Conservation (phyloP, 2,888 invertebrate species). For the Leptinotarsa tumamoca region DNA sequence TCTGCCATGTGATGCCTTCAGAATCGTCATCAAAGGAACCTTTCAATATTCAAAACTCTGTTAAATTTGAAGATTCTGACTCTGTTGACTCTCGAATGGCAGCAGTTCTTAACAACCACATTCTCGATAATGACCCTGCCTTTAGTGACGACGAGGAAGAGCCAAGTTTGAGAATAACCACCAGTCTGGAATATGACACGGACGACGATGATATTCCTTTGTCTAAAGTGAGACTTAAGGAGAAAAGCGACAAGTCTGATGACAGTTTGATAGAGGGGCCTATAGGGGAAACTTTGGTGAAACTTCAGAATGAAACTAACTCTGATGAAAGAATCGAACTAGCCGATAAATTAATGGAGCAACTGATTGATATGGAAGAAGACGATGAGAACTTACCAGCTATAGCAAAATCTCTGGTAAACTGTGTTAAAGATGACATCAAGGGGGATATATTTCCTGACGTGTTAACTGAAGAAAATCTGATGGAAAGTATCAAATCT, state of each 20-base stretch:
- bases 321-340: slow-evolving; percentile 73
- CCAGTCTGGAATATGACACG: slow-evolving; percentile 72
- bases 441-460: slow-evolving; percentile 67
- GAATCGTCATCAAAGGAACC: slow-evolving; percentile 55
- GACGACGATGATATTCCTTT: slow-evolving; percentile 79
- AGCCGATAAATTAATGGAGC: slow-evolving; percentile 64
- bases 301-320: slow-evolving; percentile 71
- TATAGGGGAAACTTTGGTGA: slow-evolving; percentile 70
- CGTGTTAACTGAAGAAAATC: slow-evolving; percentile 71
- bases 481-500: slow-evolving; percentile 81
- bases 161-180: slow-evolving; percentile 61
- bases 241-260: slow-evolving; percentile 64
- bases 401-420: slow-evolving; percentile 72
- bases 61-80: slow-evolving; percentile 55
- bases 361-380: slow-evolving; percentile 71
- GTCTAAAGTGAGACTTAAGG: slow-evolving; percentile 80
- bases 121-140: slow-evolving; percentile 76
- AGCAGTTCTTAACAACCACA: slow-evolving; percentile 64
- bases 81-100: slow-evolving; percentile 38
- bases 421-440: slow-evolving; percentile 69
- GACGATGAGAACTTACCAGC: slow-evolving; percentile 73
- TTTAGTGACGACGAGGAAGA: slow-evolving; percentile 91
- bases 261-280: slow-evolving; percentile 70
- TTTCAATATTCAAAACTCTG: slow-evolving; percentile 44
- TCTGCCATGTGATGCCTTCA: slow-evolving; percentile 70